Evolutionary conservation across 2,113 vertebrate genomes (phyloP), one percentile per base, ranked within the genome.

Genomic region (Centropristis striata): DNA sequence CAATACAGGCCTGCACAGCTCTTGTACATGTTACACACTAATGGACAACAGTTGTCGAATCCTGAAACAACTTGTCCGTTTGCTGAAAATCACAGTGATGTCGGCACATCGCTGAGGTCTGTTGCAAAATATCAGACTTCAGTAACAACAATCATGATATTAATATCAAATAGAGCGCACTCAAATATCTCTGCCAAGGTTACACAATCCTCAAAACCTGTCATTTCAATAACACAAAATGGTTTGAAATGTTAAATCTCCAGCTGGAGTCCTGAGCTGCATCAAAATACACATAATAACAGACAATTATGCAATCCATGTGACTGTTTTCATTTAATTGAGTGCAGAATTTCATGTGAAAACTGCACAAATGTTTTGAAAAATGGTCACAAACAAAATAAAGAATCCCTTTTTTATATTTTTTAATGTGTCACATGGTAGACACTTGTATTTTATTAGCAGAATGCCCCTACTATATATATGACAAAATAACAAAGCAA

Each of bases 1-100:
- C 73, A 81, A 71, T n/a, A 28, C 77, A 63, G 51, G 61, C 18
- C 46, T 37, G 23, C 39, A 46, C 46, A 54, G 51, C 69, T 55
- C 39, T 54, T 71, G 44, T 59, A 36, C 53, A 68, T 36, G 20
- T 16, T 57, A 21, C 75, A 65, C 60, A 7, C 47, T 87, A 84
- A 90, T 85, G 44, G 46, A 47, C 80, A 82, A 66, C 87, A 88
- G 75, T 85, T 72, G 58, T 85, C 8, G 15, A 42, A 75, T 69
- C 55, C 15, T 10, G 44, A 87, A 61, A 63, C 27, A 68, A 37
- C 8, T 58, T n/a, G 6, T 47, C 44, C n/a, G 49, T 57, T 75
- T 58, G 42, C 14, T 71, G 41, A 41, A 76, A 77, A 36, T 75
- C 46, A 44, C 10, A 9, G 20, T 57, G 66, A 50, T 16, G 39